Evolutionary conservation across 2,888 invertebrate species (phyloP).

Genomic region (Scotopteryx bipunctaria): DNA sequence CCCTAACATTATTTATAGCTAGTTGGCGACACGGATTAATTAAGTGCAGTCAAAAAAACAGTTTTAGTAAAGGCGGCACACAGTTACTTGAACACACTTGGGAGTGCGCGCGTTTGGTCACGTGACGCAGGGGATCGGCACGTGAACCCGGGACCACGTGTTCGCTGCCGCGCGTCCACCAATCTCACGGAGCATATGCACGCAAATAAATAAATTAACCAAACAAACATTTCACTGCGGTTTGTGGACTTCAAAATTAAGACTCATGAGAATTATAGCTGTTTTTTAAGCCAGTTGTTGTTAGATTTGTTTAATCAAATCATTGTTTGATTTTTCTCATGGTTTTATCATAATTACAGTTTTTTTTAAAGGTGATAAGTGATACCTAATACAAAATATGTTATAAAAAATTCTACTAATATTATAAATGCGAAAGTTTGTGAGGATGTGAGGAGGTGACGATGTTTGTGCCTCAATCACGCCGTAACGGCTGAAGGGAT

Average conservation of each 20-base stretch:
- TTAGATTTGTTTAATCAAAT: background rate
- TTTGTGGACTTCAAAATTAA: constrained; percentile 57
- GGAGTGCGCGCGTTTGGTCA: constrained; percentile 51
- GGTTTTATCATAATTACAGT: too few species aligned
- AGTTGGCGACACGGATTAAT: constrained; percentile 71
- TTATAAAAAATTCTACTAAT: too few species aligned
- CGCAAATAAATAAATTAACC: constrained; percentile 80
- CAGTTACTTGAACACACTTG: constrained; percentile 59
- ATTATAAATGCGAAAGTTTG: too few species aligned
- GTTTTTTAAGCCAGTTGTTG: constrained; percentile 7
- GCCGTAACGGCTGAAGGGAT: too few species aligned
- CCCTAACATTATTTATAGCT: constrained; percentile 36
- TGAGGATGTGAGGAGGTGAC: too few species aligned
- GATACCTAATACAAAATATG: too few species aligned
- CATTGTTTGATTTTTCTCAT: too few species aligned
- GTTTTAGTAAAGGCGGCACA: constrained; percentile 64
- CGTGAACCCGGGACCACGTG: constrained; percentile 47
- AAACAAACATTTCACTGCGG: constrained; percentile 50
- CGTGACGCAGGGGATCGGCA: constrained; percentile 40
- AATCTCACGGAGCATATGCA: constrained; percentile 70
- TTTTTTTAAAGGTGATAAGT: too few species aligned
- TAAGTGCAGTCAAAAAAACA: constrained; percentile 74
- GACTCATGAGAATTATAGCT: constrained; percentile 56
- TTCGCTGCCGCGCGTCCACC: constrained; percentile 45
- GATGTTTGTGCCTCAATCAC: too few species aligned